Conservation (phyloP, 2,797 vertebrate species). For the Hemitrygon akajei region DNA sequence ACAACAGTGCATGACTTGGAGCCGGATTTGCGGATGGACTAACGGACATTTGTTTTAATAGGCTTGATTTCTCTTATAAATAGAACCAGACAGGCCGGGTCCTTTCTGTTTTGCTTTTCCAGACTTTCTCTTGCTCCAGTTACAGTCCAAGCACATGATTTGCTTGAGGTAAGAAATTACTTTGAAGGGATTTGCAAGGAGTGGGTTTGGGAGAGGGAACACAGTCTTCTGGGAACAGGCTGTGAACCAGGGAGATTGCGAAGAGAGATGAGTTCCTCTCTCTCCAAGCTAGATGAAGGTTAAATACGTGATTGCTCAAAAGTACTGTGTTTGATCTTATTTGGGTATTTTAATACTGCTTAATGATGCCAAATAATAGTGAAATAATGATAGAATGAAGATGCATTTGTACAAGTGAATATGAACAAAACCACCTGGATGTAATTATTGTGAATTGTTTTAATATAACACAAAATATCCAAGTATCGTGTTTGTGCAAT, state of each 20-base stretch:
- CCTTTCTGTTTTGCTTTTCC: not conserved
- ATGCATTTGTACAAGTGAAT: not conserved
- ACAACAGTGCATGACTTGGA: not conserved
- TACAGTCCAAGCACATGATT: not conserved
- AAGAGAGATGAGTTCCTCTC: not conserved
- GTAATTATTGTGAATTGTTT: not conserved
- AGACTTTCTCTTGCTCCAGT: conserved; percentile 4
- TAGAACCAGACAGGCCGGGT: not conserved
- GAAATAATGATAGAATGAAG: not conserved
- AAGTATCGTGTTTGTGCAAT: not conserved
- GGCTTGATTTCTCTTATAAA: not conserved
- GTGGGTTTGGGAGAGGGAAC: not conserved
- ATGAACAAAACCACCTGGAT: not conserved
- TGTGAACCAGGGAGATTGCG: not conserved
- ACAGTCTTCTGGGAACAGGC: too few species aligned
- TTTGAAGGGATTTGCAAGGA: not conserved
- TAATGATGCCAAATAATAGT: not conserved
- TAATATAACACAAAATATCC: not conserved
- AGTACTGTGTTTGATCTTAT: not conserved
- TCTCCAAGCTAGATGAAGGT: not conserved
- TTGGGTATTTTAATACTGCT: not conserved
- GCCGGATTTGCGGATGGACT: not conserved
- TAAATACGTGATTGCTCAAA: not conserved
- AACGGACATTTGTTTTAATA: not conserved
- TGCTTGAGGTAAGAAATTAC: not conserved